phyloP scores from a whole-genome alignment of 2,888 invertebrate genomes.

The Philereme transversata region DNA sequence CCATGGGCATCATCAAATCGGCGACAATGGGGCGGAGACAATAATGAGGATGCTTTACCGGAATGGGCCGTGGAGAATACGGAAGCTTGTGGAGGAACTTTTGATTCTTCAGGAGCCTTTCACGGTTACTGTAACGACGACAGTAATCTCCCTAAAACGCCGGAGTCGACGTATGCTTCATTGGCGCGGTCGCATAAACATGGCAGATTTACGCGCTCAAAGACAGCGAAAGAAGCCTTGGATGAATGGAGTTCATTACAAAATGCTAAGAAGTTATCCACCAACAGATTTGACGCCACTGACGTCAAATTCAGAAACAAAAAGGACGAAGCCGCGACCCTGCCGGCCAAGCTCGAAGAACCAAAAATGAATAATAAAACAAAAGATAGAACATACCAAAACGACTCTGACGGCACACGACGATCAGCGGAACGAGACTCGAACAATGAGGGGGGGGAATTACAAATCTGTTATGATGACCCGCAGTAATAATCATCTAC shows the following conservation, averaged over 20 bases:
- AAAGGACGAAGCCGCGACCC: constrained; percentile 48
- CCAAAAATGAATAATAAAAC: constrained; percentile 38
- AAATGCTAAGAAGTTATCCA: constrained; percentile 71
- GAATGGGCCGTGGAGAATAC: constrained; percentile 91
- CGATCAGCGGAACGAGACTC: constrained; percentile 22
- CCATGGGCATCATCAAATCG: no score
- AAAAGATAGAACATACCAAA: constrained; percentile 46
- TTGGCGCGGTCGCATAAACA: constrained; percentile 70
- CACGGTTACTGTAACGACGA: constrained; percentile 86
- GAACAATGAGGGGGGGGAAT: constrained; percentile 63
- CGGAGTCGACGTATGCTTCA: constrained; percentile 63
- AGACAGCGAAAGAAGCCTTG: constrained; percentile 63
- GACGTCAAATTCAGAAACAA: constrained; percentile 65
- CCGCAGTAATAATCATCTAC: constrained; percentile 61
- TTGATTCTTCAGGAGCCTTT: constrained; percentile 97
- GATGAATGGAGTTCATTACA: constrained; percentile 78
- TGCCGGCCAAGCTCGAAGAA: constrained; percentile 9
- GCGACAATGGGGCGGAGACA: no score
- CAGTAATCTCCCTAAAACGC: constrained; percentile 63
- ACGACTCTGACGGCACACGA: constrained; percentile 56
- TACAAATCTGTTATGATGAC: constrained; percentile 73
- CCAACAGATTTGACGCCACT: constrained; percentile 67
- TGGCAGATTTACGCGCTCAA: constrained; percentile 63
- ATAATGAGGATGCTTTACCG: no score
- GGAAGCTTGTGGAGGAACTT: constrained; percentile 94